These are phyloP conservation scores for Blastobasis adustella DNA, from an alignment of 2,888 invertebrate species.

Conservation along the genomic window DNA sequence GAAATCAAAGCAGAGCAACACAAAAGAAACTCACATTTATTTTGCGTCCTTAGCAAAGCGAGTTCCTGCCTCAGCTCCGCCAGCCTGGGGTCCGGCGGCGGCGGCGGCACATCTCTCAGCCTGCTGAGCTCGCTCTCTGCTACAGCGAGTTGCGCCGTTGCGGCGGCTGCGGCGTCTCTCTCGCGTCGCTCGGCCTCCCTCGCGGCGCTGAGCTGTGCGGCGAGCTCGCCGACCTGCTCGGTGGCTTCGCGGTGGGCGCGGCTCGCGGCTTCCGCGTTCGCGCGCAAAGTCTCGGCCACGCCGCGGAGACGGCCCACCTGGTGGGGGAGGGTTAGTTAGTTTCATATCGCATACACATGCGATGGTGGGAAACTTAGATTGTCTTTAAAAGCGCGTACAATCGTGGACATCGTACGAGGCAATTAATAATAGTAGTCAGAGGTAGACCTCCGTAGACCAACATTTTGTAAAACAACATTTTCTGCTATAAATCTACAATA, in stretches of 20 bases:
- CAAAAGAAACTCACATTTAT: constrained; percentile 75
- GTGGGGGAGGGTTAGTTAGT: constrained; percentile 1
- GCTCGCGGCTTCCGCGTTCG: constrained; percentile 73
- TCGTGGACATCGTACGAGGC: too few relatives aligned
- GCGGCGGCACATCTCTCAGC: constrained; percentile 76
- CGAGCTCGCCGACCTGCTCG: constrained; percentile 62
- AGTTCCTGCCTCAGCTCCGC: constrained; percentile 86
- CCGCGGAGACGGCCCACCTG: constrained; percentile 67
- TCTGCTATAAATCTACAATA: too few relatives aligned
- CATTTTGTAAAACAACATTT: too few relatives aligned
- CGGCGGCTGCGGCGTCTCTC: constrained; percentile 64
- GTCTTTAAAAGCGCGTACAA: too few relatives aligned
- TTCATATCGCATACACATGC: too few relatives aligned
- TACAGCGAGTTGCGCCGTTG: constrained; percentile 77
- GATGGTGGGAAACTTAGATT: too few relatives aligned
- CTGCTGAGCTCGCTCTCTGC: constrained; percentile 80
- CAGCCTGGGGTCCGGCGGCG: constrained; percentile 82
- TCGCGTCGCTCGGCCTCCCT: constrained; percentile 67
- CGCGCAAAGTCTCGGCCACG: constrained; percentile 75
- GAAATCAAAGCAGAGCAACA: constrained; percentile 1
- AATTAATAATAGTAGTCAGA: too few relatives aligned
- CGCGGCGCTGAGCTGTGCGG: constrained; percentile 63
- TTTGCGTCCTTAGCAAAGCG: constrained; percentile 81
- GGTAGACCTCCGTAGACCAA: too few relatives aligned
- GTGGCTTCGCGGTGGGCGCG: constrained; percentile 70